Evolutionary conservation across 1,140 invertebrate genomes (phyloP).

Genomic region (Marisa cornuarietis): DNA sequence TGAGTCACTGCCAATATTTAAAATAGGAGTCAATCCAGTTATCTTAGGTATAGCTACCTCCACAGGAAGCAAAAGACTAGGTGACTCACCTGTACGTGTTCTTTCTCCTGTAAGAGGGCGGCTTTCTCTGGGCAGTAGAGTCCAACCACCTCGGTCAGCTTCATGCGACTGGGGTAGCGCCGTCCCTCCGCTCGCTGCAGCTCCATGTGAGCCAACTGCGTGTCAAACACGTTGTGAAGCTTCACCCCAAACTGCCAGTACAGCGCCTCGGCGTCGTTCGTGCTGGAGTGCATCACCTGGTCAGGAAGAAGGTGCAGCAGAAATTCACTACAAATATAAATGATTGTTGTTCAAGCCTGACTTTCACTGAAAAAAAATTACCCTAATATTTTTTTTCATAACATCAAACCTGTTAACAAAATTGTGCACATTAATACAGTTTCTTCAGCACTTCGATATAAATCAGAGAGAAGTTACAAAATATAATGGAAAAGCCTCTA

Average conservation of each 20-base stretch:
- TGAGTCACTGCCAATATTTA: too few relatives aligned
- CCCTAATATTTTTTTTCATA: background rate
- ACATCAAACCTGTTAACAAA: background rate
- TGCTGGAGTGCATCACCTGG: slow-evolving; percentile 91
- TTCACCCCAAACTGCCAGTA: slow-evolving; percentile 88
- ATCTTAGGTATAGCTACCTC: too few relatives aligned
- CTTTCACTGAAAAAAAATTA: background rate
- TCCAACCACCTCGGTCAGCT: slow-evolving; percentile 3
- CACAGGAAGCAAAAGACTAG: too few relatives aligned
- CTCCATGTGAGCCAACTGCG: slow-evolving; percentile 71
- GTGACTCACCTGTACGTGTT: background rate
- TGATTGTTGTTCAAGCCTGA: too few relatives aligned
- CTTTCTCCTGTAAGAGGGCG: background rate
- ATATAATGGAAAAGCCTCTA: background rate
- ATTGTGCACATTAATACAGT: too few relatives aligned
- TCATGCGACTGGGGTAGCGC: background rate
- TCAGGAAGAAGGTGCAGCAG: slow-evolving; percentile 38
- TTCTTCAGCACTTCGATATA: background rate
- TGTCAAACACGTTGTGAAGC: slow-evolving; percentile 92
- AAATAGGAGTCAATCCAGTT: too few relatives aligned
- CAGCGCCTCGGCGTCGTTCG: slow-evolving; percentile 90
- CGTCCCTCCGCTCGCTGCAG: slow-evolving; percentile 81
- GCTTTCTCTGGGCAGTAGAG: slow-evolving; percentile 10
- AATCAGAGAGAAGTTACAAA: background rate
- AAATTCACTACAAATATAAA: too few relatives aligned